Conservation (phyloP, 2,113 vertebrate genomes). For the Irena cyanogastra region DNA sequence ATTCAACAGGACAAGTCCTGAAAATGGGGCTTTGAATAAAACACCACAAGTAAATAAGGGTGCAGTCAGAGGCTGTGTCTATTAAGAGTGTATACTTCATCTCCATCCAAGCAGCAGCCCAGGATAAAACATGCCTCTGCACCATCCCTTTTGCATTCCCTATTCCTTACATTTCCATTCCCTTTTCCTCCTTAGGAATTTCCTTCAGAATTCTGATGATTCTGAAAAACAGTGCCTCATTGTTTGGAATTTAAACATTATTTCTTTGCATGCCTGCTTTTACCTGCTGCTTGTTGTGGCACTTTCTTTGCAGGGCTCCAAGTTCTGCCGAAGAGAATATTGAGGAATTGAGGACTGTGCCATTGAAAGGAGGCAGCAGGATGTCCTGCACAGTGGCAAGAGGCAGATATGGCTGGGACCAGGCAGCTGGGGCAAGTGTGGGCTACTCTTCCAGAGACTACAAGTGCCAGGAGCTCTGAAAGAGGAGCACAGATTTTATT, state of each 20-base stretch:
- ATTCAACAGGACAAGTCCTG: not conserved
- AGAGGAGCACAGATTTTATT: not conserved
- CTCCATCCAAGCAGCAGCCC: not conserved
- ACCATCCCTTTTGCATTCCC: not conserved
- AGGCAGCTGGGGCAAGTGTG: rapidly evolving
- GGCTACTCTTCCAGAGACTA: rapidly evolving
- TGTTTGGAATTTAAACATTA: not conserved
- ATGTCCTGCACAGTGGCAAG: rapidly evolving
- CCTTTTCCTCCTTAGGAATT: not conserved
- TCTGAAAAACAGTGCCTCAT: no score
- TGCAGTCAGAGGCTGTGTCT: not conserved
- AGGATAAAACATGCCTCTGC: not conserved
- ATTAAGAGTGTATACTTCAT: not conserved
- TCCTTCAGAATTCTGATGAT: no score
- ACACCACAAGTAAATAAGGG: not conserved
- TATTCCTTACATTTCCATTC: not conserved
- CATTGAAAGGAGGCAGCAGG: rapidly evolving
- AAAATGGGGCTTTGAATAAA: not conserved
- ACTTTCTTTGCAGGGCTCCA: not conserved
- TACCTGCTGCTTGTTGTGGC: not conserved
- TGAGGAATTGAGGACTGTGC: not conserved
- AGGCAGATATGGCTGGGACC: not conserved
- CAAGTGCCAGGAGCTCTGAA: not conserved
- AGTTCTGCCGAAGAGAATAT: not conserved
- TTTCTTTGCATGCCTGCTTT: not conserved